phyloP scores from a whole-genome alignment of 2,113 vertebrate genomes.

The Irena cyanogastra region DNA sequence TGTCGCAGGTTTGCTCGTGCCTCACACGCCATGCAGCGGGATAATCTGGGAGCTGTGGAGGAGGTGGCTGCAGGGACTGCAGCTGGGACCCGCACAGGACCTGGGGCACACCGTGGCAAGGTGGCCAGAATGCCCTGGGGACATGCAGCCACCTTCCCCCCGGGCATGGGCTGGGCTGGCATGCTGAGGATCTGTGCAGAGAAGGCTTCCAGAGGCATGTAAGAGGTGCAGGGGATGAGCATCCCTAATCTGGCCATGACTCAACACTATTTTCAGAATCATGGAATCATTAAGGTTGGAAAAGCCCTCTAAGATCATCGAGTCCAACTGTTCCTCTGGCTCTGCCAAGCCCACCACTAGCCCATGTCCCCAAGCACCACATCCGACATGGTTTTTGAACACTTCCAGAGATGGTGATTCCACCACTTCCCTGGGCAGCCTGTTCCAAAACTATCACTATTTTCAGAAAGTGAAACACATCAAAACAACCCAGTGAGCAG shows the following conservation, averaged over 20 bases:
- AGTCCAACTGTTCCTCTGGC: not conserved
- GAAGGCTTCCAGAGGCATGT: not conserved
- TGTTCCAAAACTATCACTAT: not conserved
- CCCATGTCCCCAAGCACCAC: not conserved
- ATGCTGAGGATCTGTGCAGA: fast-evolving
- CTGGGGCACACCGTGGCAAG: fast-evolving
- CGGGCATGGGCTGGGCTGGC: fast-evolving
- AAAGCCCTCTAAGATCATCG: not conserved
- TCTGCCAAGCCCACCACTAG: not conserved
- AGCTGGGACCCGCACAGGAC: fast-evolving
- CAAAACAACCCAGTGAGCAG: not conserved
- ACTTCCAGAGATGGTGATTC: not conserved
- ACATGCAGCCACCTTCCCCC: not conserved
- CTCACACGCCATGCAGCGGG: not conserved
- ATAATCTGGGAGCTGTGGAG: not conserved
- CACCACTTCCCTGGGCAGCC: not conserved
- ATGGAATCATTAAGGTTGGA: not conserved
- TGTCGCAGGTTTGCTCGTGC: not conserved
- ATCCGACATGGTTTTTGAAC: not conserved
- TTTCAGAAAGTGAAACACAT: slow-evolving; percentile 4
- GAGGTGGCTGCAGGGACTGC: not conserved
- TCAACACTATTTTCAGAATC: not conserved
- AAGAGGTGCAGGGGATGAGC: not conserved
- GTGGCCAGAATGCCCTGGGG: not conserved
- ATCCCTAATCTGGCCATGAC: not conserved